Conservation (phyloP, 2,888 invertebrate species). For the Leptopilina drosophilae region DNA sequence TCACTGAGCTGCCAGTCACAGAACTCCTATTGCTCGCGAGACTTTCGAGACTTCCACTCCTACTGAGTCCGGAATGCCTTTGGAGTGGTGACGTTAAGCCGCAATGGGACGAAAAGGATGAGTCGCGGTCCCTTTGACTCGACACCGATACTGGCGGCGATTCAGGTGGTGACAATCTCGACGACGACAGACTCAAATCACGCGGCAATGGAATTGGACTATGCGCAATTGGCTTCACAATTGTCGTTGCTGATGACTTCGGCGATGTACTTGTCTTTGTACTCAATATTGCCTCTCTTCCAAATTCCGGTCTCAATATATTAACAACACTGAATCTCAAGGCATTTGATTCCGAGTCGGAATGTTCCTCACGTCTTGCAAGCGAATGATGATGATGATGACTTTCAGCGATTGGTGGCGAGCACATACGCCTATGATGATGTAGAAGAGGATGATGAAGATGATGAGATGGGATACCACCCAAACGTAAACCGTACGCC, state of each 20-base stretch:
- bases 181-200: conserved; percentile 65
- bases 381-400: conserved; percentile 34
- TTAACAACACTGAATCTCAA: conserved; percentile 92
- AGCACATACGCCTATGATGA: conserved; percentile 54
- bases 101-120: conserved; percentile 62
- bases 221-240: conserved; percentile 59
- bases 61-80: conserved; percentile 67
- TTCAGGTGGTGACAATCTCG: conserved; percentile 64
- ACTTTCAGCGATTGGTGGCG: conserved; percentile 47
- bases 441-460: conserved; percentile 62
- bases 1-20: conserved; percentile 70
- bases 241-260: conserved; percentile 58
- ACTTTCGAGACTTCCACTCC: conserved; percentile 75
- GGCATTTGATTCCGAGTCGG: conserved; percentile 52
- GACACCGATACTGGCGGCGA: conserved; percentile 53
- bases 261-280: conserved; percentile 76
- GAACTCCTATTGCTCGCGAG: conserved; percentile 74
- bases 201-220: conserved; percentile 64
- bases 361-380: conserved; percentile 47
- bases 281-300: conserved; percentile 84
- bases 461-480: conserved; percentile 60
- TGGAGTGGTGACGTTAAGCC: conserved; percentile 67
- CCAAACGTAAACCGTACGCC: conserved; percentile 67
- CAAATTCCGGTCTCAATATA: conserved; percentile 91
- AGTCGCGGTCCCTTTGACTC: conserved; percentile 60